Conservation (phyloP, 2,797 vertebrate genomes). For the Rhyacichthys aspro region DNA sequence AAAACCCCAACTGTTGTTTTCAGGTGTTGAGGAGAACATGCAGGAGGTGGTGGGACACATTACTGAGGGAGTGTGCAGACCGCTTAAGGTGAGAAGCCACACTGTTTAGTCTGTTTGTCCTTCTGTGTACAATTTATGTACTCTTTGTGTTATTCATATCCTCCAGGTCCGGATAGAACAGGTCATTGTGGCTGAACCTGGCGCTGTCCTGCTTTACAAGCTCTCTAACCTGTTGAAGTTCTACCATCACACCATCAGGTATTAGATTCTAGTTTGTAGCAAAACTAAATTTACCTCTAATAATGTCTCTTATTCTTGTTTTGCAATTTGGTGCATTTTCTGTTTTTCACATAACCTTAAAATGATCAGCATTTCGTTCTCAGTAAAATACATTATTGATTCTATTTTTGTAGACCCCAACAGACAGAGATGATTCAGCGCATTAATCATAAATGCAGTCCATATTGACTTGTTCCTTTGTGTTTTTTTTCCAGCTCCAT, state of each 20-base stretch:
- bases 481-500: conserved; percentile 82
- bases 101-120: neutral
- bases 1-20: too few species aligned
- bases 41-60: conserved; percentile 97
- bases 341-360: neutral
- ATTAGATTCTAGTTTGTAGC: conserved; percentile 13
- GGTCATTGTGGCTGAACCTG: conserved; percentile 95
- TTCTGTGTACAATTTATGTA: neutral
- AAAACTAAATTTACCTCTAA: too few species aligned
- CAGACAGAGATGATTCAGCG: too few species aligned
- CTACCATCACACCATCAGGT: conserved; percentile 98
- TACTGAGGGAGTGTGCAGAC: conserved; percentile 96
- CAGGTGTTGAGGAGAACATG: conserved; percentile 92
- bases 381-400: neutral
- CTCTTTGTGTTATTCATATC: neutral
- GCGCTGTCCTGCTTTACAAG: conserved; percentile 95
- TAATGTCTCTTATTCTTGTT: too few species aligned
- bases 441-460: conserved; percentile 1
- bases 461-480: neutral
- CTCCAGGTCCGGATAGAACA: conserved; percentile 95
- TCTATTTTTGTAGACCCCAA: neutral
- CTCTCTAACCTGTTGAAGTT: conserved; percentile 98
- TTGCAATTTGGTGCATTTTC: neutral
- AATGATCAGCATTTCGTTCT: neutral
- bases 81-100: conserved; percentile 86